These are phyloP conservation scores for Bombus soroeensis DNA, from an alignment of 1,140 invertebrate genomes.

Conservation along the genomic window DNA sequence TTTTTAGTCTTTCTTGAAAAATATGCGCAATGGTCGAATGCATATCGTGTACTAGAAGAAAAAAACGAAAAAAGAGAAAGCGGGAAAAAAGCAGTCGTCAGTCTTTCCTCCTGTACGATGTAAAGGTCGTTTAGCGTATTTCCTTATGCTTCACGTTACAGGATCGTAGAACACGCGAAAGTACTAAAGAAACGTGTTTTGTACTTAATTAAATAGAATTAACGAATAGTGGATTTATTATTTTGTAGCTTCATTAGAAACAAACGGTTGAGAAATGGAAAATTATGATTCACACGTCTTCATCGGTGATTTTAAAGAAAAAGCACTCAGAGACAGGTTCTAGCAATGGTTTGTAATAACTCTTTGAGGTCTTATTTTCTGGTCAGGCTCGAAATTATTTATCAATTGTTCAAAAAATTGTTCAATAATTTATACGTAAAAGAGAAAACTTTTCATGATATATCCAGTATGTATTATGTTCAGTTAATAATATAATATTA, in stretches of 20 bases:
- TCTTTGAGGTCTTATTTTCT: constrained; percentile 46
- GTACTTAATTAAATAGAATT: constrained; percentile 79
- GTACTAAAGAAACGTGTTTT: constrained; percentile 74
- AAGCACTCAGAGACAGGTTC: constrained; percentile 24
- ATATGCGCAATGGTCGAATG: constrained; percentile 24
- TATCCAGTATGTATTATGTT: background rate
- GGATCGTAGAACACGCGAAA: constrained; percentile 62
- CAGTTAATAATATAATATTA: background rate
- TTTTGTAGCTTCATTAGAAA: constrained; percentile 65
- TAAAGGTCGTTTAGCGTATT: constrained; percentile 51
- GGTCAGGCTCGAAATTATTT: background rate
- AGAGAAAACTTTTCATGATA: background rate
- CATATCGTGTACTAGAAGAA: constrained; percentile 10
- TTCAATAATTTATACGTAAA: background rate
- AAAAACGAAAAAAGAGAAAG: background rate
- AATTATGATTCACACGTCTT: constrained; percentile 45
- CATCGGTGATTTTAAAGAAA: constrained; percentile 41
- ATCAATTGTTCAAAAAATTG: background rate
- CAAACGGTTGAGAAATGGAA: constrained; percentile 34
- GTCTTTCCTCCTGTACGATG: constrained; percentile 59
- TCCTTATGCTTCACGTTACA: constrained; percentile 67
- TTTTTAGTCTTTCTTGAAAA: constrained; percentile 34
- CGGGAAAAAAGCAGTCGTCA: constrained; percentile 33
- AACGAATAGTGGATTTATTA: constrained; percentile 68
- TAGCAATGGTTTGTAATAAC: constrained; percentile 20